A percentile compares a stretch with the other conserved stretches of the same genome.
Conservation (phyloP, 2,113 vertebrate species). For the Nycticebus coucang region DNA sequence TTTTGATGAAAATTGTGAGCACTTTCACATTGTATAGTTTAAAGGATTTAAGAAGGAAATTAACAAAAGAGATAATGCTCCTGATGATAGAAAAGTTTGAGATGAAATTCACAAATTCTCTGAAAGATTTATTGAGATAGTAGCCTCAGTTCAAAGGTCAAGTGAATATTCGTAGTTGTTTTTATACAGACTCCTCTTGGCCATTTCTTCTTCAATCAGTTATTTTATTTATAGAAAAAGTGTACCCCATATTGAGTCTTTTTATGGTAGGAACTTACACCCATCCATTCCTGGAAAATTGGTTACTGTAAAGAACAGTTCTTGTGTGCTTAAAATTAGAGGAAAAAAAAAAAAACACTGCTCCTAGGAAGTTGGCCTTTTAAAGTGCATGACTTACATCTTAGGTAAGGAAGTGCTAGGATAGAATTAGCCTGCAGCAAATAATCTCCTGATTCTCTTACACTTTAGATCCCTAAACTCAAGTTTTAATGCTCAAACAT, state of each 20-base stretch:
- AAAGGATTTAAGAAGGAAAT: slow-evolving; percentile 23
- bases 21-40: background rate
- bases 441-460: background rate
- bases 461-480: background rate
- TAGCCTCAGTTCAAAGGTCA: background rate
- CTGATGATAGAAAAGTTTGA: background rate
- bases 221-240: slow-evolving; percentile 18
- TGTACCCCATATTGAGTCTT: background rate
- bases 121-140: background rate
- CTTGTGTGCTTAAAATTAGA: background rate
- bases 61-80: background rate
- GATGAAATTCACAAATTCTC: background rate
- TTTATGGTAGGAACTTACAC: background rate
- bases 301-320: background rate
- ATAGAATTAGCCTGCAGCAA: background rate
- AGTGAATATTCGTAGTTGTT: background rate
- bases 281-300: background rate
- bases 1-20: background rate
- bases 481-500: background rate
- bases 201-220: background rate
- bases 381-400: background rate
- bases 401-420: background rate
- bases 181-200: background rate
- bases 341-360: background rate
- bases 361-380: background rate